A percentile compares a stretch with the other conserved stretches of the same genome.
Conservation (phyloP, 1,140 invertebrate genomes). For the Ips typographus region DNA sequence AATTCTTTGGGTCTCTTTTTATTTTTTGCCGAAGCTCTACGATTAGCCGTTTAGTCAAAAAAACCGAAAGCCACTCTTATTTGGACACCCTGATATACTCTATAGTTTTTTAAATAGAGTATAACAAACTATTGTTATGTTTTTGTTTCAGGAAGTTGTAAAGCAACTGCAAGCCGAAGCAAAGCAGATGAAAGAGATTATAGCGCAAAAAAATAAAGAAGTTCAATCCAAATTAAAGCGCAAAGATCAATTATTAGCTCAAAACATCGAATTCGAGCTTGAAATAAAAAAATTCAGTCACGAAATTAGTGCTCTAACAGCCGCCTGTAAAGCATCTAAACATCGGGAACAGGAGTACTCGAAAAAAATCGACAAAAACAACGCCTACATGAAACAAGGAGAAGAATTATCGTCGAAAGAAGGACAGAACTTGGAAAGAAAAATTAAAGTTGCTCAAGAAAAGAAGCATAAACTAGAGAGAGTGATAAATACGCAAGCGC, state of each 20-base stretch:
- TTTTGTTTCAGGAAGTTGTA: constrained; percentile 49
- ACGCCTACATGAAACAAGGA: constrained; percentile 41
- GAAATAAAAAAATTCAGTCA: constrained; percentile 80
- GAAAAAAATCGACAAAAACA: constrained; percentile 41
- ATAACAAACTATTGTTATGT: neutral
- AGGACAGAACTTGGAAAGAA: constrained; percentile 56
- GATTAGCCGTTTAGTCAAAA: no score
- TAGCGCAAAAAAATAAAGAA: constrained; percentile 76
- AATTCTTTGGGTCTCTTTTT: no score
- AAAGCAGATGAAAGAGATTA: constrained; percentile 72
- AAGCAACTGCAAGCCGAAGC: constrained; percentile 62
- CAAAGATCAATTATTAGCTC: constrained; percentile 70
- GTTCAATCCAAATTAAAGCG: constrained; percentile 63
- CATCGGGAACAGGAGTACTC: constrained; percentile 43
- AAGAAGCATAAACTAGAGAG: constrained; percentile 73
- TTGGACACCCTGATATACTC: no score
- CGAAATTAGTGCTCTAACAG: constrained; percentile 62
- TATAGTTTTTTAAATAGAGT: no score
- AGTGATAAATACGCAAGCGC: constrained; percentile 82
- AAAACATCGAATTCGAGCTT: constrained; percentile 67
- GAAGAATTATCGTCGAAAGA: constrained; percentile 40
- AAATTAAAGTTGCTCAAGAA: constrained; percentile 64
- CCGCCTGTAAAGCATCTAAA: constrained; percentile 53
- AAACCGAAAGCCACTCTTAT: no score
- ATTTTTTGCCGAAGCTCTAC: no score